Evolutionary conservation across 2,888 invertebrate genomes (phyloP).

Genomic region (Drosophila basisetae): DNA sequence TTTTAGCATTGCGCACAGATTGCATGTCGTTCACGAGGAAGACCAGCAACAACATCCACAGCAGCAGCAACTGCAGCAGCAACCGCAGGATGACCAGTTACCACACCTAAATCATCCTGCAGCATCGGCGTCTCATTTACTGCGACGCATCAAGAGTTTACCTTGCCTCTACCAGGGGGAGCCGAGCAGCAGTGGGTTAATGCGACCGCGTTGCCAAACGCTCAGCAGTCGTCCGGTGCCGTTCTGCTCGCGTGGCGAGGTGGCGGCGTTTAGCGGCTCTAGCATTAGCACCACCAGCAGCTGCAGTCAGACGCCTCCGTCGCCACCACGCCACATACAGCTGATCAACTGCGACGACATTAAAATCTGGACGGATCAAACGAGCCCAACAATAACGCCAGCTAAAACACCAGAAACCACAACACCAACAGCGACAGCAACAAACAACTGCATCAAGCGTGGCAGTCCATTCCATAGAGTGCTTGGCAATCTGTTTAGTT

Average conservation of each 20-base stretch:
- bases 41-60: constrained; percentile 12
- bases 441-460: constrained; percentile 42
- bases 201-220: constrained; percentile 60
- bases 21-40: constrained; percentile 65
- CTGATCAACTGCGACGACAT: constrained; percentile 85
- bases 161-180: constrained; percentile 36
- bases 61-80: constrained; percentile 1
- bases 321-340: constrained; percentile 65
- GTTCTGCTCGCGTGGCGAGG: constrained; percentile 37
- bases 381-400: constrained; percentile 6
- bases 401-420: constrained; percentile 2
- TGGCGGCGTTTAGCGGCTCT: constrained; percentile 30
- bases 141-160: constrained; percentile 64
- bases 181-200: neutral
- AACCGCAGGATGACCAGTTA: neutral
- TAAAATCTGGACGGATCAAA: constrained; percentile 84
- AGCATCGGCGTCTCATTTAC: neutral
- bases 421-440: neutral
- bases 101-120: neutral
- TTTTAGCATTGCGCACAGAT: constrained; percentile 84
- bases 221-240: constrained; percentile 46
- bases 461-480: constrained; percentile 77
- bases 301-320: constrained; percentile 33
- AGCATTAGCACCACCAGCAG: constrained; percentile 41
- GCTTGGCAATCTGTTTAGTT: constrained; percentile 78